Conservation (phyloP, 2,888 invertebrate species). For the Augiades crinisus region DNA sequence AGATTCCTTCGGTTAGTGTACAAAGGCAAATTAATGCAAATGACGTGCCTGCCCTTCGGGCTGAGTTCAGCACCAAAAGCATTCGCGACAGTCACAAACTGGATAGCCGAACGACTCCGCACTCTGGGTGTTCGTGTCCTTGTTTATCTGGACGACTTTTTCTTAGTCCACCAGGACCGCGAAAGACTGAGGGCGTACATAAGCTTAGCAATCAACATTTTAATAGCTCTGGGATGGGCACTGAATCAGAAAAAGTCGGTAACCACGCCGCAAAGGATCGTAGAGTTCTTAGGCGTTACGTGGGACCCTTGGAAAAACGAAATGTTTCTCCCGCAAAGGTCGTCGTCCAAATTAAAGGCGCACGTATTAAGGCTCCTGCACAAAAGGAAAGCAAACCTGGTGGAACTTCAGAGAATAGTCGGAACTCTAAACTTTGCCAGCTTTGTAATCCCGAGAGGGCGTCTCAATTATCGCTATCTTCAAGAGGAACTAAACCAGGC, state of each 20-base stretch:
- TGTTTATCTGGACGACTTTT: neutral
- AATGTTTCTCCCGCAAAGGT: constrained; percentile 26
- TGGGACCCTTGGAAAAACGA: constrained; percentile 30
- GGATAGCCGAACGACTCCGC: neutral
- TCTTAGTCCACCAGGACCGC: constrained; percentile 25
- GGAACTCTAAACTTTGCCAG: constrained; percentile 31
- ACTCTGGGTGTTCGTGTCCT: neutral
- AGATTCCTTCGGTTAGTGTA: constrained; percentile 35
- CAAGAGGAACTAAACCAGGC: too few species aligned
- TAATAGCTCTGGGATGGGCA: constrained; percentile 29
- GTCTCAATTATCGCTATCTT: constrained; percentile 27
- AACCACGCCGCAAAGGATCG: constrained; percentile 14
- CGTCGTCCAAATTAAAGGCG: neutral
- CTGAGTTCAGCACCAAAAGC: neutral
- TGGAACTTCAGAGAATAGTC: constrained; percentile 18
- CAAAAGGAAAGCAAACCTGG: neutral
- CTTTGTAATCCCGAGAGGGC: constrained; percentile 25
- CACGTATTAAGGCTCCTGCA: neutral
- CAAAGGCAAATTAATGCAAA: constrained; percentile 27
- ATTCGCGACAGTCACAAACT: neutral
- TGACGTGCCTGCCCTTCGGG: constrained; percentile 35
- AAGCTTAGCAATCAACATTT: neutral
- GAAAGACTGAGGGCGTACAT: constrained; percentile 24
- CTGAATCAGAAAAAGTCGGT: constrained; percentile 30
- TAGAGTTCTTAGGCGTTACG: constrained; percentile 28